Conservation (phyloP, 2,113 vertebrate species). For the Sula dactylatra region DNA sequence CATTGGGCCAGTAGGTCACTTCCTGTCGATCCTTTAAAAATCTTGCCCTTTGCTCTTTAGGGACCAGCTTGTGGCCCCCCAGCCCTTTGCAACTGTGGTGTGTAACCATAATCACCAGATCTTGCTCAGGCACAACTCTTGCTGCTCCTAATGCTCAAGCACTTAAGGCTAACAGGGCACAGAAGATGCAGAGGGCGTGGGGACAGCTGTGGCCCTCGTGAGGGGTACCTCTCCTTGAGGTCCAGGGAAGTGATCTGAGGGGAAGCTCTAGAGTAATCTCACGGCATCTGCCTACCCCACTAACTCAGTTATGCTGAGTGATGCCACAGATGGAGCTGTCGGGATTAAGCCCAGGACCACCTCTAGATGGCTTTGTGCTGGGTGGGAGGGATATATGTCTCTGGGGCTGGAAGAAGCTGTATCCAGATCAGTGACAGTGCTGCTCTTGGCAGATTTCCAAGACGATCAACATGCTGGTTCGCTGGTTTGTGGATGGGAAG, state of each 20-base stretch:
- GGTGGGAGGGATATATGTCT: background rate
- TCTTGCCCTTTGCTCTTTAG: background rate
- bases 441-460: conserved; percentile 87
- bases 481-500: conserved; percentile 87
- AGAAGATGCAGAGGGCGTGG: background rate
- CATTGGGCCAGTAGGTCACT: conserved; percentile 85
- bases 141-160: background rate
- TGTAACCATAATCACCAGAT: background rate
- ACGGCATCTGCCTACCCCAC: background rate
- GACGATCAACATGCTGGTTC: conserved; percentile 93
- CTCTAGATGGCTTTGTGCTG: background rate
- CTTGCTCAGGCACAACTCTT: background rate
- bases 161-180: background rate
- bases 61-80: background rate
- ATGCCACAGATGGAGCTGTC: background rate
- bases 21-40: background rate
- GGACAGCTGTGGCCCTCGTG: background rate
- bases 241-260: background rate
- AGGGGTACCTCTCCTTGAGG: background rate
- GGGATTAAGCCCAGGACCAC: accelerated
- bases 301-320: background rate
- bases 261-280: background rate
- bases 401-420: background rate
- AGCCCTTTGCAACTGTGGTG: background rate
- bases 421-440: background rate